A percentile compares a stretch with the other conserved stretches of the same genome.
These are phyloP conservation scores for Luperina testacea DNA, from an alignment of 2,888 invertebrate species.

Conservation along the genomic window DNA sequence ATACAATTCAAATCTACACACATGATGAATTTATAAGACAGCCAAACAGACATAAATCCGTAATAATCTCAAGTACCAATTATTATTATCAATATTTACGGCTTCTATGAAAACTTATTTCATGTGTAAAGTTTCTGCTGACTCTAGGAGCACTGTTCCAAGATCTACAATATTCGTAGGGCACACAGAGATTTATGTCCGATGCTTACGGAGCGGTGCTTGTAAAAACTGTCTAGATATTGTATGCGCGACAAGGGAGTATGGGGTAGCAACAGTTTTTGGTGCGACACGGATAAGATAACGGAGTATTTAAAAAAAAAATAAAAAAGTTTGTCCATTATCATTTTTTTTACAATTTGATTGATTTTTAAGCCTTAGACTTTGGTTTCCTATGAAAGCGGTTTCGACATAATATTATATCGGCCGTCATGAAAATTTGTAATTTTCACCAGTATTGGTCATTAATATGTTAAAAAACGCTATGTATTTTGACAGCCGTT, in stretches of 20 bases:
- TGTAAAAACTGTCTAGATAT: conserved; percentile 66
- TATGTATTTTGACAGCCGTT: neutral
- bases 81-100: conserved; percentile 50
- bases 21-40: conserved; percentile 14
- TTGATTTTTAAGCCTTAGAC: neutral
- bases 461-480: neutral
- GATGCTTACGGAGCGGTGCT: conserved; percentile 54
- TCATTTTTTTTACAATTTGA: neutral
- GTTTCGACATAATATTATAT: neutral
- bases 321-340: neutral
- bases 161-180: conserved; percentile 50
- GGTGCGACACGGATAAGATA: neutral
- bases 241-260: conserved; percentile 57
- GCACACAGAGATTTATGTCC: conserved; percentile 61
- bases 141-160: conserved; percentile 39
- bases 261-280: conserved; percentile 20
- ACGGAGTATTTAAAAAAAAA: neutral
- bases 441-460: too few species aligned
- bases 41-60: neutral
- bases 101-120: conserved; percentile 41
- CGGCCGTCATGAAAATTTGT: neutral
- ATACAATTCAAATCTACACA: neutral
- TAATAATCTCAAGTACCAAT: conserved; percentile 36
- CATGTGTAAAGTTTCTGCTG: conserved; percentile 46
- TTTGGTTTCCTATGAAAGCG: too few species aligned